Conservation (phyloP, 2,113 vertebrate genomes). For the Anser cygnoides region DNA sequence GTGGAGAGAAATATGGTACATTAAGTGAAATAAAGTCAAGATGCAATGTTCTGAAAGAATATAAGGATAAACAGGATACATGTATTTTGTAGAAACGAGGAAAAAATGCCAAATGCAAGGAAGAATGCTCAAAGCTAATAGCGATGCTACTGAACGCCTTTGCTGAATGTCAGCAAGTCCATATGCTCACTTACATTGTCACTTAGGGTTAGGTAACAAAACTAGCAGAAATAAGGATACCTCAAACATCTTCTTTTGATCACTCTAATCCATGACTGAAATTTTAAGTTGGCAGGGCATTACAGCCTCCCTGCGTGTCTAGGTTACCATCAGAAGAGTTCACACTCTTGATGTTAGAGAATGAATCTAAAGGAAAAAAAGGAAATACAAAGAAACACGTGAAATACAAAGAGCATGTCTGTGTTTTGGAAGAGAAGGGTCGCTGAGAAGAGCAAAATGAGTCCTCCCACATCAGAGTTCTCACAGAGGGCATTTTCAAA, state of each 20-base stretch:
- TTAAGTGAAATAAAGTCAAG: conserved; percentile 79
- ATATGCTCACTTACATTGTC: conserved; percentile 1
- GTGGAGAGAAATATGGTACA: conserved; percentile 77
- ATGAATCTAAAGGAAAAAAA: conserved; percentile 34
- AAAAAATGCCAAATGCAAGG: conserved; percentile 9
- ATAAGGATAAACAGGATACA: conserved; percentile 75
- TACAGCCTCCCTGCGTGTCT: conserved; percentile 45
- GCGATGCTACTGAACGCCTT: conserved; percentile 20
- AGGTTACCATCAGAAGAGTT: conserved; percentile 46
- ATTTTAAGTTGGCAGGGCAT: conserved; percentile 46
- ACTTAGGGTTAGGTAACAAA: conserved; percentile 48
- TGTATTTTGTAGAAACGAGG: conserved; percentile 51
- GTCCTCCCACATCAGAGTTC: conserved; percentile 5
- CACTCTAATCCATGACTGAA: conserved; percentile 53
- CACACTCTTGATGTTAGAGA: conserved; percentile 35
- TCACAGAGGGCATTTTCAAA: conserved; percentile 18
- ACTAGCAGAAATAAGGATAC: conserved; percentile 43
- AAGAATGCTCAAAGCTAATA: conserved; percentile 44
- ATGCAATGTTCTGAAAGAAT: conserved; percentile 73
- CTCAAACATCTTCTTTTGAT: conserved; percentile 38
- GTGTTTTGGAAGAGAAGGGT: conserved; percentile 13
- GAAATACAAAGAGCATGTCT: background rate
- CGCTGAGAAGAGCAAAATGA: background rate
- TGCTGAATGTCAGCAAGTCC: conserved; percentile 51
- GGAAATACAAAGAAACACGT: conserved; percentile 30